Base-by-base conservation (phyloP, 2,888 invertebrate genomes). In the Ditula angustiorana region DNA sequence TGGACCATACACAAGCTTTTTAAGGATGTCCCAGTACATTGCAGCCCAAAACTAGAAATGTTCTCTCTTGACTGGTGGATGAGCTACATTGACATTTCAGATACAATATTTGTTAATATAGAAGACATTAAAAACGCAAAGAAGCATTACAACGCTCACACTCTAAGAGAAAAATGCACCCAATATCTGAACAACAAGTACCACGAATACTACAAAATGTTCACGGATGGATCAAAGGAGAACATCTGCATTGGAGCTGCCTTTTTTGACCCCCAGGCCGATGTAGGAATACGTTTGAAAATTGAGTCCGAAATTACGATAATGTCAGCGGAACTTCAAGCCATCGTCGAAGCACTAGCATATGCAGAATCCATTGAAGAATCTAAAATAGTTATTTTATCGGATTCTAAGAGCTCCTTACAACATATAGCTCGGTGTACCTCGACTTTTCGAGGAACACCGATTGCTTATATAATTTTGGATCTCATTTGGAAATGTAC, bases 351-450 rank as follows among this genome's bases (percentile, higher is more conserved):
- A 47, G 63, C 63, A 7, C 21, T 63, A 5, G 26, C 47, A 13
- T 63, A 63, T 41, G 10, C 16, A 8, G 11, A 26, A 0, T 50
- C 50, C 0, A 13, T 44, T 0, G 41, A 50, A 19, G 10, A 10
- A 0, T 11, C n/a, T 28, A 46, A 49, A 8, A 28, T 41, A 30
- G 50, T 57, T 2, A 53, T 64, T 16, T 46, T 64, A 13, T 35
- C 59, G 0, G 65, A 65, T 23, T 65, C 41, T 4, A 55, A 59
- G 26, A 59, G 65, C 28, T 28, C 65, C 11, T 37, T 65, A 21
- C 26, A 49, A 13, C 63, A 63, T 33, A 5, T 63, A 55, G 52
- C 44, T 50, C 56, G 50, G 19, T 47, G 46, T 24, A 44, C 62
- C 50, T 63, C 46, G 30, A 33, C 21, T 30, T 30, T 13, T 46